Evolutionary conservation across 1,140 invertebrate species (phyloP), one percentile per base, ranked within the genome.

Genomic region (Leguminivora glycinivorella): DNA sequence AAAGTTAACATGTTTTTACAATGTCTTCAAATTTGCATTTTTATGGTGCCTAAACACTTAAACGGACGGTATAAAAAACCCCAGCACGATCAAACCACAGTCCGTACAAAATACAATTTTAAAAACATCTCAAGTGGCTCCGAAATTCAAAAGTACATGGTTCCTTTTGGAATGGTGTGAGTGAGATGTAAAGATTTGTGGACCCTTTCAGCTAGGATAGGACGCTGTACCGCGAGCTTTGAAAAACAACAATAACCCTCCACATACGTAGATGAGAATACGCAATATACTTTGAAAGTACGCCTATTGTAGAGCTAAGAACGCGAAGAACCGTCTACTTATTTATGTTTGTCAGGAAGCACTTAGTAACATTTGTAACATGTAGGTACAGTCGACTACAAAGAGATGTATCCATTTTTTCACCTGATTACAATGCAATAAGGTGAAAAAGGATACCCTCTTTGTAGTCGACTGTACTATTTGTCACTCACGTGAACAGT

Each of bases 161-260:
- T 87, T 88, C 84, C 17, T 52, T 52, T 52, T 52, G 10, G 47
- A 22, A 52, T n/a, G 83, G 84, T 83, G 75, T 70, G 79, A 82
- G 72, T 76, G 77, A 76, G 72, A 83, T 38, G 76, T 82, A 83
- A 80, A 85, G 78, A 77, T 75, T 68, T 78, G 78, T 72, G 73
- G 80, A 86, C 86, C 87, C 85, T 77, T 87, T 71, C 60, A 71
- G 47, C 43, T 19, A 60, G 29, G 25, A 69, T n/a, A n/a, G n/a
- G n/a, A 76, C 78, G 68, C 75, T 75, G 75, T 77, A 77, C 83
- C 80, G 79, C 72, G 72, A 77, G 79, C 86, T 88, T 90, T 90
- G 82, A 83, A 87, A 88, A 87, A 89, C 87, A 91, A 91, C 89
- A 91, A 91, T 91, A 85, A 84, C 80, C 79, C 82, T 74, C 79